Conservation (phyloP, 2,797 vertebrate species). For the Microctenopoma lineatum region DNA sequence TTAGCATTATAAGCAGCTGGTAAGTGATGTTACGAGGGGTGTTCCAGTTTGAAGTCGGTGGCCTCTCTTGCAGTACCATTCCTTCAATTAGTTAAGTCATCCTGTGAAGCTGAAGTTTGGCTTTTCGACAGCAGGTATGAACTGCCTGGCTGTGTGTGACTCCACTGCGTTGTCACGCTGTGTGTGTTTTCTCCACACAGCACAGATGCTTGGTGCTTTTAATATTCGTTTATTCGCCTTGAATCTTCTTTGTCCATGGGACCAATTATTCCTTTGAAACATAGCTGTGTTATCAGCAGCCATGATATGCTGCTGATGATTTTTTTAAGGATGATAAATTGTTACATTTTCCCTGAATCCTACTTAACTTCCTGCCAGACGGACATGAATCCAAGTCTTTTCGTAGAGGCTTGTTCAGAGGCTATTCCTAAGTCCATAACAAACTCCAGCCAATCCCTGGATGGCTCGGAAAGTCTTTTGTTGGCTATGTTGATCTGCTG, state of each 20-base stretch:
- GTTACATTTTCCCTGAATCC: conserved; percentile 43
- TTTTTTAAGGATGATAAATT: conserved; percentile 23
- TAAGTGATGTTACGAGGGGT: neutral
- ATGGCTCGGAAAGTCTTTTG: conserved; percentile 50
- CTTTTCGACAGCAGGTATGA: conserved; percentile 42
- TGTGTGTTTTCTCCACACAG: conserved; percentile 31
- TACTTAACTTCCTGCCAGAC: conserved; percentile 54
- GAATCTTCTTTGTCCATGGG: conserved; percentile 38
- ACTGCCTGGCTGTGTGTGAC: conserved; percentile 43
- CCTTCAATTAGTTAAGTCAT: conserved; percentile 36
- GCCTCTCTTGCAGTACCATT: neutral
- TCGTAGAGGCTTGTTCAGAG: conserved; percentile 37
- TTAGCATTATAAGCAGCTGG: conserved; percentile 9
- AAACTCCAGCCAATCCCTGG: conserved; percentile 49
- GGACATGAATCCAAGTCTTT: conserved; percentile 50
- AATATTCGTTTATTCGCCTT: conserved; percentile 45
- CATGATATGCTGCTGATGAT: conserved; percentile 17
- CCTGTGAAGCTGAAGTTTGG: conserved; percentile 34
- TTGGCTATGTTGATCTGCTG: conserved; percentile 38
- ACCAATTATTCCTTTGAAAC: conserved; percentile 49
- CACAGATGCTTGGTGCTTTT: conserved; percentile 49
- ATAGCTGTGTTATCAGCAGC: conserved; percentile 41
- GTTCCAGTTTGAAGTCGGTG: conserved; percentile 21
- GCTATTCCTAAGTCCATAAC: conserved; percentile 38
- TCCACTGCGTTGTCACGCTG: conserved; percentile 27